Evolutionary conservation across 1,140 invertebrate genomes (phyloP).

Genomic region (Bombus cullumanus): DNA sequence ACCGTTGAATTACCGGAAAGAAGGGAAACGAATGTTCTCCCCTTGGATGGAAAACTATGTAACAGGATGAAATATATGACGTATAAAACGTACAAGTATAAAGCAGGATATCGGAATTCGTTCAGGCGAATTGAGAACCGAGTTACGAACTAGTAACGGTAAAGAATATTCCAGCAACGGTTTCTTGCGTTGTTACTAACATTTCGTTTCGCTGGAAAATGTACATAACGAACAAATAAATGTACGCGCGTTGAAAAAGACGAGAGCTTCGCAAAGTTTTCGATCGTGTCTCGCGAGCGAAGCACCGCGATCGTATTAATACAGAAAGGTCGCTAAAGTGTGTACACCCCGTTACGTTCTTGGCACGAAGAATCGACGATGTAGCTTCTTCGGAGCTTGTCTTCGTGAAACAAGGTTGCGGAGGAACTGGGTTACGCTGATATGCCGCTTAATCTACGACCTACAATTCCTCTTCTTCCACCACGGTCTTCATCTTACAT

Average conservation of each 20-base stretch:
- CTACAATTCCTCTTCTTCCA: constrained; percentile 33
- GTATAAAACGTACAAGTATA: background rate
- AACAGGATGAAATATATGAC: background rate
- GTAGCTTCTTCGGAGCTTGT: background rate
- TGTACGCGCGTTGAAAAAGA: background rate
- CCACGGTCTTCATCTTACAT: constrained; percentile 16
- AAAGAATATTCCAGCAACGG: constrained; percentile 1
- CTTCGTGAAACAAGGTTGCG: background rate
- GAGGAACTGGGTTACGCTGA: constrained; percentile 43
- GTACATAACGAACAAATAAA: background rate
- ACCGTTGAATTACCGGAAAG: background rate
- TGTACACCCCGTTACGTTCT: constrained; percentile 35
- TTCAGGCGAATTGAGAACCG: constrained; percentile 2
- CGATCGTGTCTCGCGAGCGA: background rate
- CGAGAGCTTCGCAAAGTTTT: background rate
- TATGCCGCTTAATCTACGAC: constrained; percentile 37
- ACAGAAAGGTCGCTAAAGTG: constrained; percentile 12
- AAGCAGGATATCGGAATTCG: background rate
- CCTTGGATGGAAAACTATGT: background rate
- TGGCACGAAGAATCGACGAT: constrained; percentile 38
- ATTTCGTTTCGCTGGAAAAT: background rate
- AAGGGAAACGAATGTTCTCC: background rate
- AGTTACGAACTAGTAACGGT: background rate
- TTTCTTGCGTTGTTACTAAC: background rate
- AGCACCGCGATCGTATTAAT: constrained; percentile 25